Percentiles rank a stretch among this genome's conserved stretches.
Conservation (phyloP, 1,140 invertebrate genomes). For the Apis laboriosa region DNA sequence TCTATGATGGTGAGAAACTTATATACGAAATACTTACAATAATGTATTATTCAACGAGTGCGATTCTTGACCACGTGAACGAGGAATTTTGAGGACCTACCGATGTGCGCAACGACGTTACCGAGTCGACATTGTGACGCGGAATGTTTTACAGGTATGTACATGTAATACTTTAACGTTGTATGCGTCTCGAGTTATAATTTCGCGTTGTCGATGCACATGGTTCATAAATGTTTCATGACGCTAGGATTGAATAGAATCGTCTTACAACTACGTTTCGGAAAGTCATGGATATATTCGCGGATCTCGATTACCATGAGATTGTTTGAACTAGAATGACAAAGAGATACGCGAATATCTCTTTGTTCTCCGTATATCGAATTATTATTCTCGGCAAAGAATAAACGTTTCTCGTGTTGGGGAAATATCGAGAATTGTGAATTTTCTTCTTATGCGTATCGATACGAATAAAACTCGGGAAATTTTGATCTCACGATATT, state of each 20-base stretch:
- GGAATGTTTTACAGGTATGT: conserved; percentile 9
- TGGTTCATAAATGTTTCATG: conserved; percentile 47
- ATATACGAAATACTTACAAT: neutral
- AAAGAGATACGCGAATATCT: neutral
- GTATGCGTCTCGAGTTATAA: conserved; percentile 30
- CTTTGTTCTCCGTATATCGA: neutral
- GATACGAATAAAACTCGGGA: too few relatives aligned
- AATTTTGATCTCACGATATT: too few relatives aligned
- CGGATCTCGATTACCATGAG: conserved; percentile 8
- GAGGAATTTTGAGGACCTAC: conserved; percentile 28
- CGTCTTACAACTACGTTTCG: conserved; percentile 24
- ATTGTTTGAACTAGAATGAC: neutral
- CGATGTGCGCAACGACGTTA: conserved; percentile 1
- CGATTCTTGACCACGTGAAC: conserved; percentile 12
- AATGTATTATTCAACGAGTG: conserved; percentile 47
- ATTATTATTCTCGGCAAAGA: neutral
- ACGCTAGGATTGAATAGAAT: conserved; percentile 30
- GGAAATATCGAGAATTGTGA: too few relatives aligned
- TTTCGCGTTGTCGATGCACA: conserved; percentile 23
- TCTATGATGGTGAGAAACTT: neutral
- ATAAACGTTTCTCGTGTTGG: neutral
- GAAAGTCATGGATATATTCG: neutral
- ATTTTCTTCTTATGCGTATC: too few relatives aligned
- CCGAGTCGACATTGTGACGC: neutral
- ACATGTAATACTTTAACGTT: conserved; percentile 10